Percentiles rank a stretch among this genome's conserved stretches.
Conservation (phyloP, 2,888 invertebrate genomes). For the Caenorhabditis plicata region DNA sequence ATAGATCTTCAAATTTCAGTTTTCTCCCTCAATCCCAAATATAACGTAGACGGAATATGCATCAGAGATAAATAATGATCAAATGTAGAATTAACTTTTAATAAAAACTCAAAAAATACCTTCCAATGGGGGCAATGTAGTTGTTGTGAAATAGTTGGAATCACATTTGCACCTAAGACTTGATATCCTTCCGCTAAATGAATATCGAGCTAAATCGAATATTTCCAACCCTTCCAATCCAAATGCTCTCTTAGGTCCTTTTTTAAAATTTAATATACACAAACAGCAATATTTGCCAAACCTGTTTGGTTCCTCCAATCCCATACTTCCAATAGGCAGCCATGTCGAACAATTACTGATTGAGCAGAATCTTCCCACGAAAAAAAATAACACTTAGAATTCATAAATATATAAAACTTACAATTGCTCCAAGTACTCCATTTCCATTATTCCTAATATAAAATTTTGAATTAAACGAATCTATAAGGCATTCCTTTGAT, state of each 20-base stretch:
- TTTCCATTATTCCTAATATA: slow-evolving; percentile 1
- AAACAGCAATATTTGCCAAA: neutral
- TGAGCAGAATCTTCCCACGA: slow-evolving; percentile 8
- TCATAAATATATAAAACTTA: slow-evolving; percentile 1
- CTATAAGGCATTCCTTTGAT: neutral
- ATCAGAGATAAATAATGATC: no score
- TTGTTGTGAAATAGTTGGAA: no score
- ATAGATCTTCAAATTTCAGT: no score
- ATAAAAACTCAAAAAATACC: no score
- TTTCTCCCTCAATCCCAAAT: no score
- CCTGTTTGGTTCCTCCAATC: slow-evolving; percentile 9
- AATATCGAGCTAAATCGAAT: neutral
- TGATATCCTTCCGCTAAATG: slow-evolving; percentile 2
- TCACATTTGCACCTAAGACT: slow-evolving; percentile 8
- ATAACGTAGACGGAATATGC: no score
- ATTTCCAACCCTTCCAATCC: slow-evolving; percentile 6
- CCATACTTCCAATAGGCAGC: slow-evolving; percentile 7
- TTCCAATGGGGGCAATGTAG: no score
- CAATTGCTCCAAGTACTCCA: slow-evolving; percentile 5
- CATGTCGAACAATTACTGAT: slow-evolving; percentile 3
- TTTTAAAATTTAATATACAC: neutral
- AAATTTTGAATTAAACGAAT: neutral
- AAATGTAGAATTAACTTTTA: no score
- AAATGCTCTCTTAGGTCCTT: slow-evolving; percentile 8
- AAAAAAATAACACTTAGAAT: neutral